Percentiles rank a stretch among this genome's conserved stretches.
phyloP scores from a whole-genome alignment of 2,888 invertebrate genomes.

The Agrypnus murinus region DNA sequence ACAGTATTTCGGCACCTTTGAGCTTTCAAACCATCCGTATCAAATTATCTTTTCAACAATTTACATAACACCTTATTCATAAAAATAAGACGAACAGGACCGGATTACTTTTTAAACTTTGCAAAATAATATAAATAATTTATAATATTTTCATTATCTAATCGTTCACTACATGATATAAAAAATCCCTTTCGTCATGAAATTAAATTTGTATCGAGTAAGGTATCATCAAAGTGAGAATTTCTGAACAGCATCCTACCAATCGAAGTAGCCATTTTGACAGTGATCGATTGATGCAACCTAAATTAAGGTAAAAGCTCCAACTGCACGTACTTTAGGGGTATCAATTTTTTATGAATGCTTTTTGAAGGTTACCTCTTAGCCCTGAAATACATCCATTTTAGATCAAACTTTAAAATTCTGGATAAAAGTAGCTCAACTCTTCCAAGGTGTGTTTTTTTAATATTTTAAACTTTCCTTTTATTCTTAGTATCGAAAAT shows the following conservation, averaged over 20 bases:
- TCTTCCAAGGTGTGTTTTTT: background rate
- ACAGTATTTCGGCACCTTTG: slow-evolving; percentile 38
- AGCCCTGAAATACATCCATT: slow-evolving; percentile 1
- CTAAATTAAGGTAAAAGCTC: slow-evolving; percentile 47
- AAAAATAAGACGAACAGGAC: background rate
- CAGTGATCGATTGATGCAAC: slow-evolving; percentile 46
- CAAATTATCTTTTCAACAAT: background rate
- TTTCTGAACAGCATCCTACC: slow-evolving; percentile 28
- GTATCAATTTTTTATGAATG: slow-evolving; percentile 40
- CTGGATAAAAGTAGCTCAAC: background rate
- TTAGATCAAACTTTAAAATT: slow-evolving; percentile 17
- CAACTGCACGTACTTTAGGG: slow-evolving; percentile 39
- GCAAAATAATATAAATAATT: background rate
- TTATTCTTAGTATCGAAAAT: slow-evolving; percentile 2
- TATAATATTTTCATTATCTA: too few relatives aligned
- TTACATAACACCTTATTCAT: background rate
- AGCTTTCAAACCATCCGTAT: slow-evolving; percentile 6
- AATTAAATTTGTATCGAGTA: slow-evolving; percentile 38
- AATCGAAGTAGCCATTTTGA: slow-evolving; percentile 39
- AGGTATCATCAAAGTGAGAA: slow-evolving; percentile 22
- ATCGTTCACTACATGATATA: background rate
- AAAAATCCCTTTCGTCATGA: slow-evolving; percentile 9
- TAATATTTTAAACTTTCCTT: background rate
- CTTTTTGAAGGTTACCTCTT: slow-evolving; percentile 30
- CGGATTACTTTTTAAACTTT: background rate